Conservation (phyloP, 1,140 invertebrate genomes). For the Leptoteleia sp. region DNA sequence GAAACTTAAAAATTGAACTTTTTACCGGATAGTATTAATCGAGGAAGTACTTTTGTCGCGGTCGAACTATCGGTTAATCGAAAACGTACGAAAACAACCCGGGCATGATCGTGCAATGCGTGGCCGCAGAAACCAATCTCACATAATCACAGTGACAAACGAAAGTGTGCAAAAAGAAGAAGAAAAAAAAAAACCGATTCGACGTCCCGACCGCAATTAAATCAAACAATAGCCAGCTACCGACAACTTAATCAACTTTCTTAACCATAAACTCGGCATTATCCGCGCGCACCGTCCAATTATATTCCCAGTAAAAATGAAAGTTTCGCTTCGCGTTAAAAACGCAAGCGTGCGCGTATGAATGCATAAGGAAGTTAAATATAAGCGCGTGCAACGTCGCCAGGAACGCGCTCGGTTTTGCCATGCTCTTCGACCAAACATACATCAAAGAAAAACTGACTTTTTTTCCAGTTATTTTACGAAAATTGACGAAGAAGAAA, state of each 20-base stretch:
- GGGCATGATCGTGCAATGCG: not conserved
- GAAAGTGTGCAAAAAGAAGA: too few relatives aligned
- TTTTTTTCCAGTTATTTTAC: too few relatives aligned
- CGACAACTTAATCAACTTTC: slow-evolving; percentile 32
- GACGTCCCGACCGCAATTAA: slow-evolving; percentile 2
- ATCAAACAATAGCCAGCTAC: slow-evolving; percentile 6
- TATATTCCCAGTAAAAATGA: slow-evolving; percentile 36
- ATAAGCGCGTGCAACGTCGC: slow-evolving; percentile 33
- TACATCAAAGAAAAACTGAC: too few relatives aligned
- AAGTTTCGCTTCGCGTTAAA: slow-evolving; percentile 13
- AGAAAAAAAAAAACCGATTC: slow-evolving; percentile 3
- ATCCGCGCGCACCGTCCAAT: slow-evolving; percentile 4
- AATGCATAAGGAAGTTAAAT: slow-evolving; percentile 46
- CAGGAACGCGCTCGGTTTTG: slow-evolving; percentile 15
- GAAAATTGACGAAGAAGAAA: too few relatives aligned
- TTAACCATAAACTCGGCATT: slow-evolving; percentile 10
- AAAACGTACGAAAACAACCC: slow-evolving; percentile 1
- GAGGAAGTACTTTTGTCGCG: too few relatives aligned
- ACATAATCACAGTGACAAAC: slow-evolving; percentile 9
- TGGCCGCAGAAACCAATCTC: slow-evolving; percentile 2
- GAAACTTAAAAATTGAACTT: too few relatives aligned
- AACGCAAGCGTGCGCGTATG: slow-evolving; percentile 18
- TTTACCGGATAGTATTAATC: too few relatives aligned
- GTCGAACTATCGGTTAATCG: not conserved
- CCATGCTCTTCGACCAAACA: too few relatives aligned